Evolutionary conservation across 2,888 invertebrate species (phyloP).

Genomic region (Tetragonisca angustula): DNA sequence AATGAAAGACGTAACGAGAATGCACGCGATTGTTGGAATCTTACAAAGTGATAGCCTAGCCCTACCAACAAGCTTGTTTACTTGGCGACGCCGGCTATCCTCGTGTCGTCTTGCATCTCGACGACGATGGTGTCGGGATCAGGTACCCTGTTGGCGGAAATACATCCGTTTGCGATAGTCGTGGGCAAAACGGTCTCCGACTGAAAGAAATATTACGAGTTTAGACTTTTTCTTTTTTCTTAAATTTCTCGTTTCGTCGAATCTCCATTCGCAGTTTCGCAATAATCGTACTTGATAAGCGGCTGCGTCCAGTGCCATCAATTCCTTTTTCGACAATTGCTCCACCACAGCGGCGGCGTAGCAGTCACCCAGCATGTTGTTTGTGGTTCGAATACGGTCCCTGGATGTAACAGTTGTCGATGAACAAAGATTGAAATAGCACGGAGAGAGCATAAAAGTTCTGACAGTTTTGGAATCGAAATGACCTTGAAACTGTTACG

Average conservation of each 20-base stretch:
- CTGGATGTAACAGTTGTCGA: conserved; percentile 83
- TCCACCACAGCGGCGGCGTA: conserved; percentile 95
- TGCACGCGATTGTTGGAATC: conserved; percentile 66
- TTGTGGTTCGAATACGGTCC: conserved; percentile 93
- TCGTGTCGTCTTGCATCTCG: conserved; percentile 82
- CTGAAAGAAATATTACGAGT: conserved; percentile 58
- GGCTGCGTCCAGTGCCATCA: conserved; percentile 91
- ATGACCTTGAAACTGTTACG: no score
- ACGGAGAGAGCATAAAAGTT: no score
- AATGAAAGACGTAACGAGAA: conserved; percentile 43
- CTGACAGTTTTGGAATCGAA: no score
- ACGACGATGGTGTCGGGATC: conserved; percentile 83
- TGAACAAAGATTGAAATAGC: neutral
- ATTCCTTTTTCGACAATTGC: conserved; percentile 91
- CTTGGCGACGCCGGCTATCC: conserved; percentile 83
- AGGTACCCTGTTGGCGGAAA: conserved; percentile 82
- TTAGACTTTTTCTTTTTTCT: neutral
- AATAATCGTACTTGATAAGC: conserved; percentile 85
- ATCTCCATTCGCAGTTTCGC: neutral
- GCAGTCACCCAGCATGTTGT: conserved; percentile 95
- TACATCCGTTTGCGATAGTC: conserved; percentile 81
- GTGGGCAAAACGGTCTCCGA: conserved; percentile 82
- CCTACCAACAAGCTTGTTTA: conserved; percentile 84
- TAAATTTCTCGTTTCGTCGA: neutral
- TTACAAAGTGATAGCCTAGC: conserved; percentile 81